Evolutionary conservation across 2,888 invertebrate species (phyloP), one percentile per base, ranked within the genome.

Genomic region (Tortrix viridana): DNA sequence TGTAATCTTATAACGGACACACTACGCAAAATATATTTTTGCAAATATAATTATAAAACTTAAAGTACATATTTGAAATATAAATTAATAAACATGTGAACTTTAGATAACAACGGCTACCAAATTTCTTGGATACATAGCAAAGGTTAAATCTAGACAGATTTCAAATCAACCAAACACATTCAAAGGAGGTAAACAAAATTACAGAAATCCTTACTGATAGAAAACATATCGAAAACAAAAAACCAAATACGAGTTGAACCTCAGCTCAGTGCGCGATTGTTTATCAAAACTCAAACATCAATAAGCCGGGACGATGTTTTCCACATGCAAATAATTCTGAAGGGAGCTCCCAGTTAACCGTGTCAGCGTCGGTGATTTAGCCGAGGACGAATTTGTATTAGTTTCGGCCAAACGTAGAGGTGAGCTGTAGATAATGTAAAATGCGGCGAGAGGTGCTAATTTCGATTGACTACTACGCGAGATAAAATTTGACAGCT

Each of bases 271-370:
- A 46, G 23, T 20, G 50, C 50, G 49, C 44, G 62, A 62, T 62
- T 62, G 56, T 62, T 62, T 56, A 62, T 62, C 62, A 62, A 62
- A 61, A 56, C 55, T 44, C 50, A 37, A 50, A 52, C 56, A 62
- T 57, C 62, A 57, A 62, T 62, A 62, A 50, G 62, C 47, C 43
- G 12, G 14, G 53, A n/a, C 50, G 56, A 62, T 62, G 62, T 62
- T 57, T 62, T 57, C 50, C 38, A 44, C 32, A 62, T 62, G 62
- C 46, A 62, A 62, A 62, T 62, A 52, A 50, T 44, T 52, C 46
- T 6, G 23, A 18, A 20, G 52, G 37, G 52, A 37, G 20, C 47
- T 19, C n/a, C 32, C 52, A n/a, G 38, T 38, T 52, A 52, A 52
- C 37, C 52, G 32, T 12, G 50, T 14, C 19, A 16, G 37, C 48